A percentile compares a stretch with the other conserved stretches of the same genome.
phyloP scores from a whole-genome alignment of 2,888 invertebrate genomes.

The Ischnus inquisitorius region DNA sequence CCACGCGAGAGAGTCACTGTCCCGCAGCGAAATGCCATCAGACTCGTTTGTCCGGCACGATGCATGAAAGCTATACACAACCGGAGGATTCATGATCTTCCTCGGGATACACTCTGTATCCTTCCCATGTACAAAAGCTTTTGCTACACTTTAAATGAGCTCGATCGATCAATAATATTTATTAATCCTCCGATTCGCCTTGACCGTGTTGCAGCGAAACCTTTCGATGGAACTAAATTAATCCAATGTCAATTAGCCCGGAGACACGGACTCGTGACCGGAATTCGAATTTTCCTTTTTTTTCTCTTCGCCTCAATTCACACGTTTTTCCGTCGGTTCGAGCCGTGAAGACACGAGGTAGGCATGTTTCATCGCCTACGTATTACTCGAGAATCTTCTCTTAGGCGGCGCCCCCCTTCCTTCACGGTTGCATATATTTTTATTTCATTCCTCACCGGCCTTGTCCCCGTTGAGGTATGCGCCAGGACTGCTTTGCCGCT shows the following conservation, averaged over 20 bases:
- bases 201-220: constrained; percentile 52
- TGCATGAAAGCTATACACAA: constrained; percentile 1
- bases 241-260: constrained; percentile 61
- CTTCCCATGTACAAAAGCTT: neutral
- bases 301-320: constrained; percentile 41
- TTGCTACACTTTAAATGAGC: constrained; percentile 1
- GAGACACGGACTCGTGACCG: constrained; percentile 37
- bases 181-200: constrained; percentile 33
- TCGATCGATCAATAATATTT: constrained; percentile 52
- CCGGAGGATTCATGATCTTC: constrained; percentile 2
- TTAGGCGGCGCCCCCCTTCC: neutral
- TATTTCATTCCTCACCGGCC: constrained; percentile 3
- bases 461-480: constrained; percentile 22
- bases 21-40: constrained; percentile 64
- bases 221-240: constrained; percentile 51
- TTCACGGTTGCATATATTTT: constrained; percentile 20
- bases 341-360: constrained; percentile 36
- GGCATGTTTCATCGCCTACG: constrained; percentile 63
- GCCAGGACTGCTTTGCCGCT: neutral
- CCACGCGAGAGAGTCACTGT: constrained; percentile 39
- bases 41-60: constrained; percentile 45
- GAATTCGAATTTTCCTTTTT: constrained; percentile 31
- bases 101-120: neutral
- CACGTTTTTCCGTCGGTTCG: constrained; percentile 37
- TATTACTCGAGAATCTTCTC: neutral